Evolutionary conservation across 1,140 invertebrate genomes (phyloP).

Genomic region (Eueides isabella): DNA sequence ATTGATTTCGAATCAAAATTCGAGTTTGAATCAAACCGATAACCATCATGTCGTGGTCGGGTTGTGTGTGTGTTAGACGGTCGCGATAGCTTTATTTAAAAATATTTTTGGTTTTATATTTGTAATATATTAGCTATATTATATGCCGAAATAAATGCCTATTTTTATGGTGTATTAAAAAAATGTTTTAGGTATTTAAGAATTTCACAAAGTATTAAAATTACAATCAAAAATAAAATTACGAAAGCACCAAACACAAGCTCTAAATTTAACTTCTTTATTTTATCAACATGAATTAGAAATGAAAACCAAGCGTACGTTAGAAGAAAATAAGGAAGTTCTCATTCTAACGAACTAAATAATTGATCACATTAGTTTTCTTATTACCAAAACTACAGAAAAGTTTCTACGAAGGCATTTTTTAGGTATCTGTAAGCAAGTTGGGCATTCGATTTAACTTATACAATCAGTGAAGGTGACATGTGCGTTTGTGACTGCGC

Average conservation of each 20-base stretch:
- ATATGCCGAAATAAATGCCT: too few relatives aligned
- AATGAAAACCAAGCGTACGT: neutral
- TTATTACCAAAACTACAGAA: constrained; percentile 5
- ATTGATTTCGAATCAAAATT: too few relatives aligned
- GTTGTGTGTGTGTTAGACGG: too few relatives aligned
- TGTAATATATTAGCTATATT: too few relatives aligned
- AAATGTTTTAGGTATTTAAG: neutral
- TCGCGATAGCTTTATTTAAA: too few relatives aligned
- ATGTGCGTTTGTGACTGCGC: constrained; percentile 11
- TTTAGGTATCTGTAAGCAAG: constrained; percentile 20
- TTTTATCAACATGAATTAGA: neutral
- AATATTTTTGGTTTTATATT: too few relatives aligned
- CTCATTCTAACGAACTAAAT: constrained; percentile 9
- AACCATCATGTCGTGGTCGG: too few relatives aligned
- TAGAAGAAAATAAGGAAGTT: neutral
- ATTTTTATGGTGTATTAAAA: too few relatives aligned
- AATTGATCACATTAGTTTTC: constrained; percentile 20
- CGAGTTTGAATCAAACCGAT: too few relatives aligned
- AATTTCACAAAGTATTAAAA: neutral
- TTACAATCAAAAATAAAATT: neutral
- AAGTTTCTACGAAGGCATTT: constrained; percentile 10
- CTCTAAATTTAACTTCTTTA: neutral
- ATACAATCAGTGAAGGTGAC: constrained; percentile 26
- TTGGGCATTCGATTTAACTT: constrained; percentile 33
- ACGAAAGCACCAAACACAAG: neutral